Conservation (phyloP, 2,113 vertebrate species). For the Ailuropoda melanoleuca region DNA sequence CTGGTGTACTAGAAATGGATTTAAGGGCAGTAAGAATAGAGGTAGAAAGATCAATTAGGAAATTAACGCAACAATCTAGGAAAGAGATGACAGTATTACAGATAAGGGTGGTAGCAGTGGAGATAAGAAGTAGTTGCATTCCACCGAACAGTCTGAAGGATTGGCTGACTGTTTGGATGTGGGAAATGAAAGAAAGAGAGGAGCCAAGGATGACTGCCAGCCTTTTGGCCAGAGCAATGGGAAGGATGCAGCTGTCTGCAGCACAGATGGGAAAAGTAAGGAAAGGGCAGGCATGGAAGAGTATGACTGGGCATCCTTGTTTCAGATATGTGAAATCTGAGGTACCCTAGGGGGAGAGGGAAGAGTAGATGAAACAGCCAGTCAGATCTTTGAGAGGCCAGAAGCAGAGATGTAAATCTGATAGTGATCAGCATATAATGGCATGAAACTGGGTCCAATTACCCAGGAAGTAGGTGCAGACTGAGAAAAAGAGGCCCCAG, state of each 20-base stretch:
- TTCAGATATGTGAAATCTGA: not conserved
- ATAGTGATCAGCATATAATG: not conserved
- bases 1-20: not conserved
- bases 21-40: not conserved
- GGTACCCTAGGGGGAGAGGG: not conserved
- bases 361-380: not conserved
- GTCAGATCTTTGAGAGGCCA: not conserved
- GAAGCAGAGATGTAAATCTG: not conserved
- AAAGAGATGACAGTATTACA: not conserved
- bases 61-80: not conserved
- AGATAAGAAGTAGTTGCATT: not conserved
- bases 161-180: not conserved
- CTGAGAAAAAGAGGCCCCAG: not conserved
- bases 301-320: too few species aligned
- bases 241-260: not conserved
- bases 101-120: not conserved
- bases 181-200: not conserved
- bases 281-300: not conserved
- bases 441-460: not conserved
- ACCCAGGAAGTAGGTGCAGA: not conserved
- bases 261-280: not conserved
- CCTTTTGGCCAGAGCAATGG: not conserved
- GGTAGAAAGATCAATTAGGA: not conserved
- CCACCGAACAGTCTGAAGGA: not conserved
- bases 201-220: not conserved